A percentile compares a stretch with the other conserved stretches of the same genome.
Conservation (phyloP, 2,888 invertebrate genomes). For the Tubiluchus corallicola region DNA sequence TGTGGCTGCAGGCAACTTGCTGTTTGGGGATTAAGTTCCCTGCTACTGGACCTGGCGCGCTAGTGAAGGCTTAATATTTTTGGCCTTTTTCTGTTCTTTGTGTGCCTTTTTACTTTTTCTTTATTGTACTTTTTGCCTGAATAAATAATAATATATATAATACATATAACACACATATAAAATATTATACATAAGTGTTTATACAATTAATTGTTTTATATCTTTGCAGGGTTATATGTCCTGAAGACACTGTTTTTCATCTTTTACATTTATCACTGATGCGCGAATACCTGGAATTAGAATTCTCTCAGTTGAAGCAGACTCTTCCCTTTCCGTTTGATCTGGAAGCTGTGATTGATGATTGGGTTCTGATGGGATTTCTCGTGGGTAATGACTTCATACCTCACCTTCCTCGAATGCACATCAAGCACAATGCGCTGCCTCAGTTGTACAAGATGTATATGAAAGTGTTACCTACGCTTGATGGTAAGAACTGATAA, state of each 20-base stretch:
- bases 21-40: too few relatives aligned
- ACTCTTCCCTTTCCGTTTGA: conserved; percentile 51
- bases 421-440: conserved; percentile 74
- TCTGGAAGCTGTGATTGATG: conserved; percentile 79
- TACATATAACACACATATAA: too few relatives aligned
- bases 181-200: too few relatives aligned
- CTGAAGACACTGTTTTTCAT: conserved; percentile 80
- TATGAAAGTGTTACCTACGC: conserved; percentile 58
- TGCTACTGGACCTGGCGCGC: too few relatives aligned
- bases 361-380: conserved; percentile 95
- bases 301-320: conserved; percentile 42
- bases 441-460: conserved; percentile 65
- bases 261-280: conserved; percentile 76
- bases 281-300: conserved; percentile 76
- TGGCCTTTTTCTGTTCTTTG: too few relatives aligned
- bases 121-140: too few relatives aligned
- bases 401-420: conserved; percentile 81
- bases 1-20: too few relatives aligned
- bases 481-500: conserved; percentile 46
- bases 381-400: conserved; percentile 91
- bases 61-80: too few relatives aligned
- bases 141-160: too few relatives aligned
- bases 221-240: conserved; percentile 37
- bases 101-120: too few relatives aligned
- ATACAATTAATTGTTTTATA: not conserved